Evolutionary conservation across 30 jellyfish, hydroid and myxozoan species (phyloP).

Genomic region (Mastigias papua): DNA sequence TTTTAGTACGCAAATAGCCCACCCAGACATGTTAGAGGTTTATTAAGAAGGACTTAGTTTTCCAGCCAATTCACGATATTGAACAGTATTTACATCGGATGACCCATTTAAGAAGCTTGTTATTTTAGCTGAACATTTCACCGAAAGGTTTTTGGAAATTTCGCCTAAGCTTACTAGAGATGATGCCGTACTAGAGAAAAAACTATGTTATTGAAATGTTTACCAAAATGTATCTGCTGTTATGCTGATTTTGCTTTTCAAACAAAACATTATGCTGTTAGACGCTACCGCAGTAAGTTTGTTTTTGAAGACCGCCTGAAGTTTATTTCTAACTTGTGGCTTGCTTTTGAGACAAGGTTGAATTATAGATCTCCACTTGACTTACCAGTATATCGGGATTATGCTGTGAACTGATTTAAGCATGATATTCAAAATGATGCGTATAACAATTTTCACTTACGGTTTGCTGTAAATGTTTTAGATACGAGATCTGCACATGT

Average conservation of each 20-base stretch:
- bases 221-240: not conserved
- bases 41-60: not conserved
- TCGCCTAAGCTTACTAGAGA: not conserved
- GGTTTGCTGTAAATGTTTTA: too few species aligned
- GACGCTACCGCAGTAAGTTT: not conserved
- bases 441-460: too few species aligned
- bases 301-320: conserved; percentile 13
- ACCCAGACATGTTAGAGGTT: not conserved
- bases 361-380: not conserved
- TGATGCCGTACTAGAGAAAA: not conserved
- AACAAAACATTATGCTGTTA: not conserved
- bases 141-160: not conserved
- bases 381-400: too few species aligned
- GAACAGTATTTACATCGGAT: not conserved
- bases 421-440: too few species aligned
- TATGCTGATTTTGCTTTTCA: not conserved
- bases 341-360: not conserved
- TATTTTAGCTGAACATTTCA: not conserved
- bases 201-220: not conserved
- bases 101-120: not conserved
- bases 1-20: not conserved
- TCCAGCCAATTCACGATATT: not conserved
- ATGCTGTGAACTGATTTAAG: too few species aligned
- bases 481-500: too few species aligned
- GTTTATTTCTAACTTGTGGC: conserved; percentile 22